A percentile compares a stretch with the other conserved stretches of the same genome.
Conservation (phyloP, 2,888 invertebrate species). For the Caenorhabditis japonica region DNA sequence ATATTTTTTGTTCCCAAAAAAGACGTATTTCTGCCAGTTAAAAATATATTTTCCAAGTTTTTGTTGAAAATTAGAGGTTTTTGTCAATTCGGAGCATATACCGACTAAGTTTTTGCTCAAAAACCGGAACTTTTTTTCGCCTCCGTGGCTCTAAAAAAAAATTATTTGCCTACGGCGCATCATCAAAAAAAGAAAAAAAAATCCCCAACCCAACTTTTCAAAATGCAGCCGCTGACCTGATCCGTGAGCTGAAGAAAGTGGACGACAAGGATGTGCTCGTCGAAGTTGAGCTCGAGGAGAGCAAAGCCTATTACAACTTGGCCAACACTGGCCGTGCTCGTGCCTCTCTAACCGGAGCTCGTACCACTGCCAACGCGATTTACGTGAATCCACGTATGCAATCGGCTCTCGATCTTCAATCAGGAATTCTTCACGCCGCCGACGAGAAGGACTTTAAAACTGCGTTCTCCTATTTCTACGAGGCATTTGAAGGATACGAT, state of each 20-base stretch:
- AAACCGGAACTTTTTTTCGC: too few species aligned
- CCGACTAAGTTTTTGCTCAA: too few species aligned
- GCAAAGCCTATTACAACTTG: constrained; percentile 97
- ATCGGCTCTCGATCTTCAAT: constrained; percentile 95
- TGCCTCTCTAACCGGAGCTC: constrained; percentile 95
- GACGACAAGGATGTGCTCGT: constrained; percentile 99
- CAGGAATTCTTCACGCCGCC: constrained; percentile 98
- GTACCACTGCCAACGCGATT: constrained; percentile 99
- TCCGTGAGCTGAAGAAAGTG: constrained; percentile 95
- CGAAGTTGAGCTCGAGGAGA: constrained; percentile 96
- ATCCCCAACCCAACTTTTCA: constrained; percentile 25
- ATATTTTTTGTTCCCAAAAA: too few species aligned
- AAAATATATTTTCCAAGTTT: too few species aligned
- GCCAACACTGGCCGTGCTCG: constrained; percentile 89
- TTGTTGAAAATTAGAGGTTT: too few species aligned
- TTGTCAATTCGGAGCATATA: too few species aligned
- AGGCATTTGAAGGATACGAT: constrained; percentile 95
- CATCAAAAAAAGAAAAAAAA: too few species aligned
- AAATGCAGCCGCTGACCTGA: constrained; percentile 82
- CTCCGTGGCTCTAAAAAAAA: too few species aligned
- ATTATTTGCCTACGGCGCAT: too few species aligned
- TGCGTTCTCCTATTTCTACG: constrained; percentile 99
- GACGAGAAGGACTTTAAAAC: constrained; percentile 99
- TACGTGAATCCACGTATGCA: constrained; percentile 99
- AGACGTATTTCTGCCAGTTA: too few species aligned